Conservation (phyloP, 2,797 vertebrate genomes). For the Varecia variegata region DNA sequence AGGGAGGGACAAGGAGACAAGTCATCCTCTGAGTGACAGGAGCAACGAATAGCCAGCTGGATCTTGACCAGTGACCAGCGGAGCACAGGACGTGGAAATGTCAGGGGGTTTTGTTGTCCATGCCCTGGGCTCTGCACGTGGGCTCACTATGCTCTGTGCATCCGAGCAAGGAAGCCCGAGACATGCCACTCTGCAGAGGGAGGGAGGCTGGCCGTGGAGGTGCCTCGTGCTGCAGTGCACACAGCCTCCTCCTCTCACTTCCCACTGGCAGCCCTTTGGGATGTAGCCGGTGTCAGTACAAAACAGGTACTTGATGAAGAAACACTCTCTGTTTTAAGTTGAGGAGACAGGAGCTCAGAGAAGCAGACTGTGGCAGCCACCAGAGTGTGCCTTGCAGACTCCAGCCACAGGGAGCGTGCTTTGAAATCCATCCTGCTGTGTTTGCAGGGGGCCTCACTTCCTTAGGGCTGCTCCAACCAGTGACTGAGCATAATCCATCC, state of each 20-base stretch:
- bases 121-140: background rate
- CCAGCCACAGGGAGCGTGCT: rapidly evolving
- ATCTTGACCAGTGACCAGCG: rapidly evolving
- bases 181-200: rapidly evolving
- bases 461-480: no score
- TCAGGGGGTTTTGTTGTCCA: rapidly evolving
- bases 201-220: rapidly evolving
- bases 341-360: background rate
- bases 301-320: background rate
- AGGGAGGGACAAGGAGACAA: background rate
- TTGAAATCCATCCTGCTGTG: background rate
- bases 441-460: background rate
- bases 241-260: rapidly evolving
- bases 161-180: background rate
- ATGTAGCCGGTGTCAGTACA: background rate
- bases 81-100: no score
- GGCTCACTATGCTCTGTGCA: background rate
- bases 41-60: background rate
- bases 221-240: rapidly evolving
- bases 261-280: background rate
- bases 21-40: no score
- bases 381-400: rapidly evolving
- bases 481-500: no score
- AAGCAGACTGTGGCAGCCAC: background rate
- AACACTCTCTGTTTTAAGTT: background rate